Base-by-base conservation (phyloP, 1,140 invertebrate species). In the Zophobas atratus region DNA sequence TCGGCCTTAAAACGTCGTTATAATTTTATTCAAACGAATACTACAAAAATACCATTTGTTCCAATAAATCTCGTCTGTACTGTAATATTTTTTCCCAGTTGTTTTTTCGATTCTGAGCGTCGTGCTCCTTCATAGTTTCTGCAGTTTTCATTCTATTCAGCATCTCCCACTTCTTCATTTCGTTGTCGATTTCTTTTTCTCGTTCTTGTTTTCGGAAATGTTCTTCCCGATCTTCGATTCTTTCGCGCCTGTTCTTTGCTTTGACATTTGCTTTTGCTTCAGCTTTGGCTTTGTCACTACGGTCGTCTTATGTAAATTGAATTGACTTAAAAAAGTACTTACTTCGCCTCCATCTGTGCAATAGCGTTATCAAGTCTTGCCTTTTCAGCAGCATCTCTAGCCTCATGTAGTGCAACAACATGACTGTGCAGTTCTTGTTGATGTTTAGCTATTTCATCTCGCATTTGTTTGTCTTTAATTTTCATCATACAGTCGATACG, bases 61-160 rank as follows among this genome's bases (percentile, higher is more conserved):
- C 76, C 35, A 87, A 82, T 51, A 89, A 77, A 76, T 86, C 85
- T 57, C 76, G 82, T 4, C 88, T 79, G 74, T 87, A 88, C 8
- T 84, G 79, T 46, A 87, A 80, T 1, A 85, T 63, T 20, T 84
- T 79, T 5, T 79, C 78, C 36, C 84, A 72, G 51, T 79, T 81
- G 57, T 86, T 79, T 43, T 86, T 81, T 6, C 81, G 84, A 20
- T 74, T 34, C 2, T 77, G 76, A 56, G 86, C 84, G 67, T 87
- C 85, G 43, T 86, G 88, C 57, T 87, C 86, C 48, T 86, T 70
- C 3, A 86, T 83, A 8, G 82, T 79, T 49, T 84, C 82, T 0
- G 87, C 78, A 1, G 85, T 83, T 49, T 86, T 83, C 51, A 82
- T 79, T 32, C 82, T 51, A 67, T 85, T 85, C 55, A 82, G 49